These are phyloP conservation scores for Neoaliturus tenellus DNA, from an alignment of 2,888 invertebrate species.

Conservation along the genomic window DNA sequence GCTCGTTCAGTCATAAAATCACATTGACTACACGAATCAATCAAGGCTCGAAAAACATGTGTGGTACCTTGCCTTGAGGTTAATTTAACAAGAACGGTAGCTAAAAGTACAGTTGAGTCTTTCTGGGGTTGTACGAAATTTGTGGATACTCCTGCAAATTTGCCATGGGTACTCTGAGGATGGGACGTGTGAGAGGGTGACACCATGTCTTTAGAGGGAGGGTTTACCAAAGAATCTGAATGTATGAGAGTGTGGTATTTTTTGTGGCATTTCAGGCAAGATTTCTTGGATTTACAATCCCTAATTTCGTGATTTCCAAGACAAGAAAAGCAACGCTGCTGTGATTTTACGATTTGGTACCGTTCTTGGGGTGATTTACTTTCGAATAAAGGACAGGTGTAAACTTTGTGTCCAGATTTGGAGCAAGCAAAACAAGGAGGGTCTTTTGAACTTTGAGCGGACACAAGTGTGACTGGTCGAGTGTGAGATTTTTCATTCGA, in stretches of 20 bases:
- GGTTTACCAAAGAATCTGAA: background rate
- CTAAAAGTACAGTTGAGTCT: background rate
- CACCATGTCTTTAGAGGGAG: too few species aligned
- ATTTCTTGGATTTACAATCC: background rate
- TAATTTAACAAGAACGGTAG: background rate
- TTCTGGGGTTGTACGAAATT: background rate
- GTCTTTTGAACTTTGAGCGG: background rate
- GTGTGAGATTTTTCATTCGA: background rate
- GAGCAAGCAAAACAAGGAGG: slow-evolving; percentile 1
- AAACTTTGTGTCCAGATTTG: background rate
- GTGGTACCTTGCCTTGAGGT: background rate
- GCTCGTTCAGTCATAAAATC: slow-evolving; percentile 6
- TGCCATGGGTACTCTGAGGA: background rate
- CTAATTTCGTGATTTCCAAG: background rate
- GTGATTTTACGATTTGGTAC: background rate
- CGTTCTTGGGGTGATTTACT: background rate
- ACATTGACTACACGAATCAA: background rate
- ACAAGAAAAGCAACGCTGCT: background rate
- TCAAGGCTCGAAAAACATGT: background rate
- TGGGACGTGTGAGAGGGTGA: background rate
- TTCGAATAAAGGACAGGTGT: background rate
- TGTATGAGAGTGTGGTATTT: background rate
- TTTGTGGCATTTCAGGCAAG: background rate
- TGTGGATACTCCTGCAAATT: background rate
- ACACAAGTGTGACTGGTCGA: background rate